Percentiles rank a stretch among this genome's conserved stretches.
These are phyloP conservation scores for Eulemur albifrons DNA, from an alignment of 2,797 vertebrate species.

Conservation along the genomic window DNA sequence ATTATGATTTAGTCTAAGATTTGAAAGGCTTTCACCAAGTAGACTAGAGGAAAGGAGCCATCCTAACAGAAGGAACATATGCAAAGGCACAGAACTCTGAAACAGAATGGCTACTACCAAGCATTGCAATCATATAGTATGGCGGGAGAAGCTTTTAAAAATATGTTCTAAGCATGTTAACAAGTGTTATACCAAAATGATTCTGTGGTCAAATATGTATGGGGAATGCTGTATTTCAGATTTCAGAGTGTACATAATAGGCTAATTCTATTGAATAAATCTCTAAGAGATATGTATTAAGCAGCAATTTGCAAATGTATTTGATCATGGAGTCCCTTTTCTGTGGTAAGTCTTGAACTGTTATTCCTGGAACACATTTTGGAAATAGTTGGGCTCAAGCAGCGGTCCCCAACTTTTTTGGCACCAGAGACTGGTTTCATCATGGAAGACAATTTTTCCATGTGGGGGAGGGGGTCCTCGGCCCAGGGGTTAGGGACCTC, in stretches of 20 bases:
- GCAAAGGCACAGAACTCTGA: background rate
- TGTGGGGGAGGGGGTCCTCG: too few relatives aligned
- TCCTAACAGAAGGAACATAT: background rate
- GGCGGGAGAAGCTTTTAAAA: background rate
- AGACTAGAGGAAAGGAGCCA: background rate
- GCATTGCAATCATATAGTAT: background rate
- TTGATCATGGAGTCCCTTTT: background rate
- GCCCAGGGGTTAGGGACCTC: too few relatives aligned
- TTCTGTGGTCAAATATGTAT: background rate
- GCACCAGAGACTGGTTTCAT: too few relatives aligned
- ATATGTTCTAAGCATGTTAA: background rate
- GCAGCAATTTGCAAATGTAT: background rate
- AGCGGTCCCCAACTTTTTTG: too few relatives aligned
- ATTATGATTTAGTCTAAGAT: background rate
- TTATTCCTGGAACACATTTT: background rate
- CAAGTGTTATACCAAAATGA: background rate
- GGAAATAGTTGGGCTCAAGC: background rate
- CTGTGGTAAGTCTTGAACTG: background rate
- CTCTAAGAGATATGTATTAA: background rate
- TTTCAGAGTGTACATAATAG: background rate
- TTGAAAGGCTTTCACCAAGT: background rate
- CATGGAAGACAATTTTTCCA: too few relatives aligned
- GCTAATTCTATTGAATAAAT: background rate
- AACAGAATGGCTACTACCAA: background rate
- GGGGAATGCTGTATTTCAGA: background rate